Base-by-base conservation (phyloP, 2,888 invertebrate genomes). In the Pseudococcus viburni region DNA sequence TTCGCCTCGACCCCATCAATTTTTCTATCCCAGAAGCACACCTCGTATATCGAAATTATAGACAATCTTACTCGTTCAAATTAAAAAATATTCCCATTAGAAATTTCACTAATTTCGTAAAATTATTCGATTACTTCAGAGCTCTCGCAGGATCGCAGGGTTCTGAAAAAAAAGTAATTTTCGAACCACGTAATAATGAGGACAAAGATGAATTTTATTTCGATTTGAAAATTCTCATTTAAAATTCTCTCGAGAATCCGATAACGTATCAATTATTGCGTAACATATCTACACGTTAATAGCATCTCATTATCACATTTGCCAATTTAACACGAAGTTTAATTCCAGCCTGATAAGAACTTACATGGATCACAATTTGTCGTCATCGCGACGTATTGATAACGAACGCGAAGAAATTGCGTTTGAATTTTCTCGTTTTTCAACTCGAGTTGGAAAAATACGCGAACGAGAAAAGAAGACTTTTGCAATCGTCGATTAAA, bases 401-500 rank as follows among this genome's bases (percentile, higher is more conserved):
- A 83, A 83, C 80, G 11, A 46, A 19, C 19, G 46, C 11, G 42
- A 39, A 80, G 46, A 83, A 46, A 83, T 11, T 83, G 80, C 80
- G 80, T 83, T 83, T n/a, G 19, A 83, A 83, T 83, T 83, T 83
- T 19, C 26, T 1, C 15, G 5, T 11, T 73, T 17, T 39, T 73
- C 26, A 26, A 68, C 15, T 68, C 15, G 26, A 22, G 11, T 26
- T 68, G 7, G 19, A 73, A 73, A 73, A 73, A 33, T 17, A 73
- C 46, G 12, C 46, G 46, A 19, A 19, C 19, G 4, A 83, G 19
- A 46, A 42, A 8, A 46, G 11, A 8, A 83, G 22, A 19, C 80
- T 83, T 83, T 83, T 83, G 80, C 80, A 83, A 83, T 83, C 80
- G 19, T n/a, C 46, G 80, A 80, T 46, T 39, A 80, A 80, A 7